These are phyloP conservation scores for Emberiza fucata DNA, from an alignment of 2,113 vertebrate genomes.

Conservation along the genomic window DNA sequence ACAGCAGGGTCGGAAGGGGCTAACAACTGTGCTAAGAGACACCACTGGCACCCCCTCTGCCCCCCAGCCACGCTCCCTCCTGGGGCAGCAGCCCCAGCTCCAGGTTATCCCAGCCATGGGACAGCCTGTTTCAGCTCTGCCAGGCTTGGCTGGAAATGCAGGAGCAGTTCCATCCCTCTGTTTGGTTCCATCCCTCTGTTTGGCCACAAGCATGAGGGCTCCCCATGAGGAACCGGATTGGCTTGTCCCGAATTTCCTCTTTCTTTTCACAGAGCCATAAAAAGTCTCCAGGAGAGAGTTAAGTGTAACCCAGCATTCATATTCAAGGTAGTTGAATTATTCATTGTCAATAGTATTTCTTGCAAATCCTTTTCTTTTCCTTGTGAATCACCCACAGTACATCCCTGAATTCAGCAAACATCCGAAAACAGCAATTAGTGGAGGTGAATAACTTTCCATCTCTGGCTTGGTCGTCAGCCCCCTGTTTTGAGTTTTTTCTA, in stretches of 20 bases:
- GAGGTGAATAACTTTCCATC: neutral
- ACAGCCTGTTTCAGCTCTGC: neutral
- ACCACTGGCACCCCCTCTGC: neutral
- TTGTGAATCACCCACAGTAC: constrained; percentile 9
- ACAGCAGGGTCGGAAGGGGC: neutral
- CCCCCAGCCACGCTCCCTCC: fast-evolving
- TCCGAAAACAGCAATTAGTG: neutral
- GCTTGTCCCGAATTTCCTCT: neutral
- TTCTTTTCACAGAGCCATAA: constrained; percentile 56
- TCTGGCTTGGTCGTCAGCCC: neutral
- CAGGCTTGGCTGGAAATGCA: neutral
- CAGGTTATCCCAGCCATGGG: fast-evolving
- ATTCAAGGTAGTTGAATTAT: constrained; percentile 58
- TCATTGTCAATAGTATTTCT: constrained; percentile 56
- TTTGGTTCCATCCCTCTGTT: neutral
- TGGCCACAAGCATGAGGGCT: fast-evolving
- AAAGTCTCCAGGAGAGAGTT: constrained; percentile 8
- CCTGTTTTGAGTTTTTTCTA: neutral
- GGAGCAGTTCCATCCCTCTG: neutral
- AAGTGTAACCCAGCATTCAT: constrained; percentile 38
- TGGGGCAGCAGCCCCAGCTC: neutral
- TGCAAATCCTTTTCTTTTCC: constrained; percentile 6
- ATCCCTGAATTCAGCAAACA: constrained; percentile 1
- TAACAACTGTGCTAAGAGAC: neutral
- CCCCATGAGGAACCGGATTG: fast-evolving